Percentiles rank a stretch among this genome's conserved stretches.
These are phyloP conservation scores for Hypolimnas misippus DNA, from an alignment of 2,888 invertebrate genomes.

Conservation along the genomic window DNA sequence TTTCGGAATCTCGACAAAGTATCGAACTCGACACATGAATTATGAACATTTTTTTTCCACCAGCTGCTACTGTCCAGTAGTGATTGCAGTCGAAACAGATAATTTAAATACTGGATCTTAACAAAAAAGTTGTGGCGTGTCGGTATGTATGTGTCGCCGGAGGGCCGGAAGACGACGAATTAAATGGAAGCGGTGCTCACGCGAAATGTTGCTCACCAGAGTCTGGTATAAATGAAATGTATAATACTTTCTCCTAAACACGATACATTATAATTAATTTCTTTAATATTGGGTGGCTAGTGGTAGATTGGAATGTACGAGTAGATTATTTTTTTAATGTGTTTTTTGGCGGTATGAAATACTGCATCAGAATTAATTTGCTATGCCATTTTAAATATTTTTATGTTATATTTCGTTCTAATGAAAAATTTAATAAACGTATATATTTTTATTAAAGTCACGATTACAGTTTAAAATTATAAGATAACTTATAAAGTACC, in stretches of 20 bases:
- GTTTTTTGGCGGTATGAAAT: no score
- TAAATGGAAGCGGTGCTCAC: constrained; percentile 60
- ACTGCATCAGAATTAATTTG: no score
- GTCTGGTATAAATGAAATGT: constrained; percentile 25
- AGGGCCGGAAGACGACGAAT: constrained; percentile 70
- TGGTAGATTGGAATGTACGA: no score
- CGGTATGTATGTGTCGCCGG: constrained; percentile 61
- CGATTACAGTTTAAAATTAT: no score
- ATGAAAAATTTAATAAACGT: no score
- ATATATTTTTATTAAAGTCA: no score
- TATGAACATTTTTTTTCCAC: constrained; percentile 20
- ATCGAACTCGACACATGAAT: not conserved
- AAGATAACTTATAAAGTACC: no score
- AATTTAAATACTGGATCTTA: constrained; percentile 36
- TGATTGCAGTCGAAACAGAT: constrained; percentile 33
- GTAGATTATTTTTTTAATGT: no score
- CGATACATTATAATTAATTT: not conserved
- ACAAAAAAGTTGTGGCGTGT: constrained; percentile 54
- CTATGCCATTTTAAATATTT: no score
- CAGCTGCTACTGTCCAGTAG: constrained; percentile 38
- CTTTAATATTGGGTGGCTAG: no score
- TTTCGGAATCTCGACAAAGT: constrained; percentile 10
- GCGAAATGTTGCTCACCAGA: constrained; percentile 57
- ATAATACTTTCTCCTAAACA: not conserved
- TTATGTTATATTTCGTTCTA: no score